These are phyloP conservation scores for Stegodyphus dumicola DNA, from an alignment of 1,140 invertebrate genomes.

Conservation along the genomic window DNA sequence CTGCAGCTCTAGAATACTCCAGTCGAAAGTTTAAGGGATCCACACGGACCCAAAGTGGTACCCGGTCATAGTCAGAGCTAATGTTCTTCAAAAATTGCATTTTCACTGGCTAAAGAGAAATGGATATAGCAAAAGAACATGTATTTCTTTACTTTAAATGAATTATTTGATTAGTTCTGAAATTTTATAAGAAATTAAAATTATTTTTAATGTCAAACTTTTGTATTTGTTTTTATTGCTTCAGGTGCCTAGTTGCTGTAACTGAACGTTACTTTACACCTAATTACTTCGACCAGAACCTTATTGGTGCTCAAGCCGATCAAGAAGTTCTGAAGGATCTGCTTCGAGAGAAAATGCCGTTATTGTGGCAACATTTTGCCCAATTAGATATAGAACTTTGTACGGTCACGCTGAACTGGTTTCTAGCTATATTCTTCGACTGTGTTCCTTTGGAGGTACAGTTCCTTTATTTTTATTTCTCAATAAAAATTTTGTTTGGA, in stretches of 20 bases:
- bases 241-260: slow-evolving; percentile 71
- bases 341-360: slow-evolving; percentile 72
- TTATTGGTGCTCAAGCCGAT: slow-evolving; percentile 72
- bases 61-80: no score
- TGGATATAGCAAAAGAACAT: no score
- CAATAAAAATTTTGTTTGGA: no score
- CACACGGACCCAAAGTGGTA: no score
- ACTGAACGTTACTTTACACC: slow-evolving; percentile 72
- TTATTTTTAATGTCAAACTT: background rate
- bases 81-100: no score
- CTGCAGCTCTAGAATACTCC: no score
- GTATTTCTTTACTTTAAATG: no score
- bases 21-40: no score
- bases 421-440: slow-evolving; percentile 75
- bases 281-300: slow-evolving; percentile 67
- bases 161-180: no score
- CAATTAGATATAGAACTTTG: slow-evolving; percentile 71
- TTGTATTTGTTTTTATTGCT: background rate
- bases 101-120: no score
- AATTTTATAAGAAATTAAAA: background rate
- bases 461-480: background rate
- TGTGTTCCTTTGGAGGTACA: slow-evolving; percentile 70
- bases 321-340: slow-evolving; percentile 71
- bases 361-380: slow-evolving; percentile 70
- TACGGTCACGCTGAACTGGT: slow-evolving; percentile 72